Evolutionary conservation across 2,888 invertebrate species (phyloP).

Genomic region (Eupeodes latifasciatus): DNA sequence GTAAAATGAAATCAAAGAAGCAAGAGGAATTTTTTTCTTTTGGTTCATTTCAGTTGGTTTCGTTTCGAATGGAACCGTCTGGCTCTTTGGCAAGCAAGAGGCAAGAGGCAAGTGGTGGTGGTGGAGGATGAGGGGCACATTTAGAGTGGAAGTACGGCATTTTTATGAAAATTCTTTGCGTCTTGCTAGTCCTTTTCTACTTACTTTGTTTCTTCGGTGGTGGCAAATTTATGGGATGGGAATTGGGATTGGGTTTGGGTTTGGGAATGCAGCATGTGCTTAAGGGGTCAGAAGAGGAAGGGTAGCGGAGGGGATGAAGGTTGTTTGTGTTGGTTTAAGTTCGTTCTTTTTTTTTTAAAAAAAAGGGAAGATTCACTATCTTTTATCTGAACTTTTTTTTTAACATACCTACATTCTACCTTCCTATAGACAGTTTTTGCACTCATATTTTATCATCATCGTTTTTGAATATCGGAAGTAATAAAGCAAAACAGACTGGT

Average conservation of each 20-base stretch:
- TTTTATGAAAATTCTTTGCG: conserved; percentile 70
- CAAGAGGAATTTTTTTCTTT: conserved; percentile 65
- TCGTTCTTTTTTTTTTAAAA: neutral
- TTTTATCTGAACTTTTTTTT: neutral
- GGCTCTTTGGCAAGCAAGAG: conserved; percentile 33
- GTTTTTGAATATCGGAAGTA: conserved; percentile 13
- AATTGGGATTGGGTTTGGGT: conserved; percentile 32
- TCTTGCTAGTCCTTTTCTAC: conserved; percentile 59
- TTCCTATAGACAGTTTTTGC: neutral
- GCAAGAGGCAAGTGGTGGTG: conserved; percentile 11
- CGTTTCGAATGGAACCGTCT: conserved; percentile 18
- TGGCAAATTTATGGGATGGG: conserved; percentile 52
- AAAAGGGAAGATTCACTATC: neutral
- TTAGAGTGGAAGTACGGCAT: conserved; percentile 66
- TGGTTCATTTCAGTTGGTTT: conserved; percentile 13
- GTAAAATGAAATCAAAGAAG: conserved; percentile 57
- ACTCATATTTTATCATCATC: neutral
- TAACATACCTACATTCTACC: no score
- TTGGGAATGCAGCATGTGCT: conserved; percentile 50
- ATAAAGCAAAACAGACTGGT: neutral
- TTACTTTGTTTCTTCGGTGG: conserved; percentile 42
- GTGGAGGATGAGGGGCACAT: conserved; percentile 25
- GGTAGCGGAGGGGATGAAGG: neutral
- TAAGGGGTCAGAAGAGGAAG: neutral
- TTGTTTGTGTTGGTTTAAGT: neutral